phyloP scores from a whole-genome alignment of 2,113 vertebrate species.

The Peromyscus leucopus region DNA sequence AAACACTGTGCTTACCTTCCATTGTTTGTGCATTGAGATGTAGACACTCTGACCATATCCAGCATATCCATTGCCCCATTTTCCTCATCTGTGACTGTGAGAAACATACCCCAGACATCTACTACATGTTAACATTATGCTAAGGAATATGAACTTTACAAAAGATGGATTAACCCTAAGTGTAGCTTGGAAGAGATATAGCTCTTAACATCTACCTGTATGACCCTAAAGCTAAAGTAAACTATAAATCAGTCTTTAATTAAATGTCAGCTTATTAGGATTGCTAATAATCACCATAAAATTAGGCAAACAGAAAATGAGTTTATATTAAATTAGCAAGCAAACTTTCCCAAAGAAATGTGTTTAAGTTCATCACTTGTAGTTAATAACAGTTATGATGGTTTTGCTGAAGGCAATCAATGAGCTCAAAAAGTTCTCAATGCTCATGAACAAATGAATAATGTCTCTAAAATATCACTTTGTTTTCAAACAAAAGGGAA shows the following conservation, averaged over 20 bases:
- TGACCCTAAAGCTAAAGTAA: not conserved
- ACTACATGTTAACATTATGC: not conserved
- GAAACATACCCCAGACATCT: not conserved
- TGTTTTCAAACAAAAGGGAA: not conserved
- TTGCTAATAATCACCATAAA: not conserved
- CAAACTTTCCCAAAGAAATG: not conserved
- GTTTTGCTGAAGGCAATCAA: not conserved
- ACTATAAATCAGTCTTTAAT: not conserved
- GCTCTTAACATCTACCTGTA: not conserved
- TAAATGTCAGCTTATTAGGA: conserved; percentile 2
- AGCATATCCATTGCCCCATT: not conserved
- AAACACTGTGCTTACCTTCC: not conserved
- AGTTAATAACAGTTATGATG: not conserved
- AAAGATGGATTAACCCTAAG: not conserved
- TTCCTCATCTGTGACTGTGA: not conserved
- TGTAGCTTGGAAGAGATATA: not conserved
- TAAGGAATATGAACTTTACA: not conserved
- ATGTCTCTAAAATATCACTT: not conserved
- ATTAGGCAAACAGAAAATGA: conserved; percentile 35
- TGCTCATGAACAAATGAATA: not conserved
- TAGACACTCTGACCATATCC: not conserved
- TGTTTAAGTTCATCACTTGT: conserved; percentile 1
- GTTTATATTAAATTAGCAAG: not conserved
- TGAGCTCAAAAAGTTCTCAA: not conserved
- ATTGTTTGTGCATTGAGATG: not conserved